A percentile compares a stretch with the other conserved stretches of the same genome.
Evolutionary conservation across 2,888 invertebrate species (phyloP).

Genomic region (Liposcelis brunnea): DNA sequence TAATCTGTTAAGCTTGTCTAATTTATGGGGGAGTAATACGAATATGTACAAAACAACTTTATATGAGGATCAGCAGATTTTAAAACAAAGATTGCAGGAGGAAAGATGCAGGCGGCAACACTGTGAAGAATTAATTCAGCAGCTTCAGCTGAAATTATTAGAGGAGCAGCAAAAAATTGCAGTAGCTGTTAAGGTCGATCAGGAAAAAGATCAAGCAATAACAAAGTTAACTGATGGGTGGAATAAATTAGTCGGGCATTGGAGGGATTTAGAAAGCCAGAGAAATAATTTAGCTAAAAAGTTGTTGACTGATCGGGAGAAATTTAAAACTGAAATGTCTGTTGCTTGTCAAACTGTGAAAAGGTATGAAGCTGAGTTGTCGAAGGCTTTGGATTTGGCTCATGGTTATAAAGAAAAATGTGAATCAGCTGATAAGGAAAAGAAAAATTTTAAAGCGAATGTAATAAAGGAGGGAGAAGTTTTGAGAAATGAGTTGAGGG

Average conservation of each 20-base stretch:
- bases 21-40: slow-evolving; percentile 40
- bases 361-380: slow-evolving; percentile 50
- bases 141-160: slow-evolving; percentile 50
- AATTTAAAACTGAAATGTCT: slow-evolving; percentile 8
- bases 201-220: slow-evolving; percentile 53
- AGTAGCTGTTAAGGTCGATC: slow-evolving; percentile 59
- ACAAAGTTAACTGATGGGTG: slow-evolving; percentile 45
- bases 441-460: slow-evolving; percentile 22
- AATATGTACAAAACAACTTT: slow-evolving; percentile 17
- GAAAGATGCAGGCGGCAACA: slow-evolving; percentile 62
- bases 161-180: slow-evolving; percentile 65
- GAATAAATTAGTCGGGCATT: slow-evolving; percentile 30
- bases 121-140: slow-evolving; percentile 57
- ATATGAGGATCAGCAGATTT: not conserved
- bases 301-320: slow-evolving; percentile 1
- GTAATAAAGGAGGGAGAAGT: slow-evolving; percentile 1
- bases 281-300: slow-evolving; percentile 6
- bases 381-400: slow-evolving; percentile 50
- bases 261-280: slow-evolving; percentile 21
- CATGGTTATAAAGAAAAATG: slow-evolving; percentile 49
- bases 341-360: slow-evolving; percentile 29
- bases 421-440: slow-evolving; percentile 34
- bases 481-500: not conserved
- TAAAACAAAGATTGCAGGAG: slow-evolving; percentile 42
- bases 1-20: slow-evolving; percentile 36